Base-by-base conservation (phyloP, 1,140 invertebrate genomes). In the Diorhabda carinulata region DNA sequence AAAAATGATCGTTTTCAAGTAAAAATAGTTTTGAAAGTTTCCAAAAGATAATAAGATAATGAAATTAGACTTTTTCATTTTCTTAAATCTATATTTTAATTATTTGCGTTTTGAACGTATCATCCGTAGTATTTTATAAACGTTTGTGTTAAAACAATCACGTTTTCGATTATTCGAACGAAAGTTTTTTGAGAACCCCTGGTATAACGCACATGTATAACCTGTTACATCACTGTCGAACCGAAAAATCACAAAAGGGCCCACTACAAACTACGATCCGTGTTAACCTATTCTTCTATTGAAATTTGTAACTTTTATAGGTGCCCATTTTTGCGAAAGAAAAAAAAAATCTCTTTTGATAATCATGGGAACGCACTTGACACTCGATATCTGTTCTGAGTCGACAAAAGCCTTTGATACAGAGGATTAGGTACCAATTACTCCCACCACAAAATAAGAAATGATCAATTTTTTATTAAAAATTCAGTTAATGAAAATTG, bases 221-320 rank as follows among this genome's bases (percentile, higher is more conserved):
- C 72, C 69, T 72, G 69, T 61, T 64, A 70, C 66, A 73, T 77
- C 75, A 75, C 77, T 71, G 73, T 76, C 2, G 75, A 64, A 73
- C 64, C 61, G 43, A 60, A 73, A 72, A 42, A 58, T 70, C 63
- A 74, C 72, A 76, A 72, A 69, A 73, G 25, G 25, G 25, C 25
- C 56, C 69, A 66, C 65, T 63, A 70, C 66, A 70, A 44, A 68
- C 68, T 63, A 70, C 66, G 66, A 44, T 64, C 68, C 59, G 56
- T 68, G 66, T 61, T 60, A 52, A 25, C 52, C 61, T 59, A 70
- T 74, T 73, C 63, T 64, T 66, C 70, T 60, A 57, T 73, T 76
- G 77, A 78, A 78, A 78, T 73, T 77, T 76, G 77, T 79, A 77
- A 78, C 77, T 79, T 77, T 77, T 78, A 77, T 79, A 52, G 47